These are phyloP conservation scores for Leptogaster cylindrica DNA, from an alignment of 2,888 invertebrate genomes.

Conservation along the genomic window DNA sequence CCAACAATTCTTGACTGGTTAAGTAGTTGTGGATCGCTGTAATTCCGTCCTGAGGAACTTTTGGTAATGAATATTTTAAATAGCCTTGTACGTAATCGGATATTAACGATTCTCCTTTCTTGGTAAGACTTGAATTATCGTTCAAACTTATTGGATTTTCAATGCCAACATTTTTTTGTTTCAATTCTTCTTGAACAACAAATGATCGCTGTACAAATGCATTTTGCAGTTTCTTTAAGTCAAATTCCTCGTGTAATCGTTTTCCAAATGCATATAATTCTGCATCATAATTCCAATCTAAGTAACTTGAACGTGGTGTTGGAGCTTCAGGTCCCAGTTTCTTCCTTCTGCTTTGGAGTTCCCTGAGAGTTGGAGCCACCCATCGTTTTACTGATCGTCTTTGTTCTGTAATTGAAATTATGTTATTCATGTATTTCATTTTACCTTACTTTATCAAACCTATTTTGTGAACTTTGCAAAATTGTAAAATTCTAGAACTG, in stretches of 20 bases:
- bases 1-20: slow-evolving; percentile 70
- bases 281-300: slow-evolving; percentile 88
- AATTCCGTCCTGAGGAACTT: slow-evolving; percentile 78
- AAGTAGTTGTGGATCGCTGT: slow-evolving; percentile 72
- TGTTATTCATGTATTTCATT: too few species aligned
- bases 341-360: slow-evolving; percentile 67
- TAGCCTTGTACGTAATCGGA: slow-evolving; percentile 71
- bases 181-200: slow-evolving; percentile 72
- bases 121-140: slow-evolving; percentile 73
- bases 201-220: slow-evolving; percentile 85
- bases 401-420: slow-evolving; percentile 31
- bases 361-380: slow-evolving; percentile 73
- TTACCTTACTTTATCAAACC: too few species aligned
- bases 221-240: slow-evolving; percentile 70
- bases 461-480: too few species aligned
- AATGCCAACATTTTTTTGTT: slow-evolving; percentile 74
- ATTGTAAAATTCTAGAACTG: too few species aligned
- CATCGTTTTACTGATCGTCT: slow-evolving; percentile 64
- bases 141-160: slow-evolving; percentile 66
- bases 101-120: slow-evolving; percentile 73
- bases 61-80: slow-evolving; percentile 72
- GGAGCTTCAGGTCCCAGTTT: slow-evolving; percentile 66
- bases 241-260: slow-evolving; percentile 83
- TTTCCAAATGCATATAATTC: slow-evolving; percentile 89
- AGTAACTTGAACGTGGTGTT: slow-evolving; percentile 67